Conservation (phyloP, 2,888 invertebrate genomes). For the Cybosia mesomella region DNA sequence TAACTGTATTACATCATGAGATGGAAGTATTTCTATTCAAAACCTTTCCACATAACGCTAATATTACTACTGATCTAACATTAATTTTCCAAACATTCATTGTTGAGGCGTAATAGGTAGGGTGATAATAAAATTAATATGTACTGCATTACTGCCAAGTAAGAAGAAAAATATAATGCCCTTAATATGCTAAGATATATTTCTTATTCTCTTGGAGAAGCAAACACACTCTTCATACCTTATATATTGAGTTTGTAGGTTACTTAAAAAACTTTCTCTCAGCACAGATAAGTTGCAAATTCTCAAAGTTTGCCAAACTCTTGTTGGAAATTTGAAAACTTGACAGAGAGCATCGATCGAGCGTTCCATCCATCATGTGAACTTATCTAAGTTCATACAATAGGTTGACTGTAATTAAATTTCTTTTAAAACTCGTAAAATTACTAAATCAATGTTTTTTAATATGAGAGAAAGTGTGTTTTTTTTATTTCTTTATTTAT, state of each 20-base stretch:
- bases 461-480: neutral
- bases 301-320: conserved; percentile 41
- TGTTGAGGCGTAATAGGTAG: neutral
- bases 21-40: neutral
- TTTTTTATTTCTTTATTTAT: too few relatives aligned
- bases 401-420: conserved; percentile 31
- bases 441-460: neutral
- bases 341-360: conserved; percentile 37
- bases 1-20: neutral
- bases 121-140: conserved; percentile 24
- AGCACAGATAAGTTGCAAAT: conserved; percentile 53
- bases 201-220: conserved; percentile 35
- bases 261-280: conserved; percentile 54
- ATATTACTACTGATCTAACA: neutral
- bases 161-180: conserved; percentile 17
- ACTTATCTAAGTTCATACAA: conserved; percentile 20
- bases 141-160: conserved; percentile 12
- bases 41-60: neutral
- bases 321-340: conserved; percentile 32
- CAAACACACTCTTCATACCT: conserved; percentile 49
- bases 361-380: conserved; percentile 15
- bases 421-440: conserved; percentile 27
- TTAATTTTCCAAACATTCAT: neutral
- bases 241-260: conserved; percentile 55
- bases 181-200: conserved; percentile 13